Conservation (phyloP, 2,888 invertebrate genomes). For the Halictus ligatus region DNA sequence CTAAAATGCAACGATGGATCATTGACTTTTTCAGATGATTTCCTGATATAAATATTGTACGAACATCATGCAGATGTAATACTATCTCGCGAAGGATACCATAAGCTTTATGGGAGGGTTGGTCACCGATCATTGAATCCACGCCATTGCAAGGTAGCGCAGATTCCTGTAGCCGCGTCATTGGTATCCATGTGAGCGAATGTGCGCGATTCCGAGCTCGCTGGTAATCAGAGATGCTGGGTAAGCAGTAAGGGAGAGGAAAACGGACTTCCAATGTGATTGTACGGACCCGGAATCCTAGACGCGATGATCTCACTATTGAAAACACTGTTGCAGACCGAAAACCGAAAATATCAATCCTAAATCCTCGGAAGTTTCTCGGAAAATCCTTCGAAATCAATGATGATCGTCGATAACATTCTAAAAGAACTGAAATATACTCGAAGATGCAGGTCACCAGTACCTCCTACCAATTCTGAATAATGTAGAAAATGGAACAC, state of each 20-base stretch:
- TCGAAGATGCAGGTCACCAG: not conserved
- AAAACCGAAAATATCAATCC: not conserved
- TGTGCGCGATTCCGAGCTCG: conserved; percentile 58
- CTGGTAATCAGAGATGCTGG: conserved; percentile 70
- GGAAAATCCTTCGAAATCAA: not conserved
- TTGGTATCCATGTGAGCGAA: conserved; percentile 56
- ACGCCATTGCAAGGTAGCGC: conserved; percentile 49
- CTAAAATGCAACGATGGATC: too few species aligned
- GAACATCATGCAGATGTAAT: not conserved
- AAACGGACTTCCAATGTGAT: conserved; percentile 51
- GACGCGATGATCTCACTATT: conserved; percentile 45
- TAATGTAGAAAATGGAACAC: not conserved
- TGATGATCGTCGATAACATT: not conserved
- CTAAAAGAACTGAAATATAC: not conserved
- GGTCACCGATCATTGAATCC: conserved; percentile 24
- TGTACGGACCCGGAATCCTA: conserved; percentile 58
- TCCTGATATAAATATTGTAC: too few species aligned
- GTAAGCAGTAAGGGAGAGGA: conserved; percentile 59
- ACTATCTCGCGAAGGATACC: not conserved
- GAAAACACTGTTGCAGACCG: not conserved
- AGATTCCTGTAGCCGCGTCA: conserved; percentile 45
- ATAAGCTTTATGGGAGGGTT: not conserved
- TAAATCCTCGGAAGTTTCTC: too few species aligned
- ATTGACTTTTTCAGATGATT: too few species aligned
- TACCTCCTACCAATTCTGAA: not conserved